Percentiles rank a stretch among this genome's conserved stretches.
Evolutionary conservation across 1,140 invertebrate species (phyloP).

Genomic region (Sycobia sp.): DNA sequence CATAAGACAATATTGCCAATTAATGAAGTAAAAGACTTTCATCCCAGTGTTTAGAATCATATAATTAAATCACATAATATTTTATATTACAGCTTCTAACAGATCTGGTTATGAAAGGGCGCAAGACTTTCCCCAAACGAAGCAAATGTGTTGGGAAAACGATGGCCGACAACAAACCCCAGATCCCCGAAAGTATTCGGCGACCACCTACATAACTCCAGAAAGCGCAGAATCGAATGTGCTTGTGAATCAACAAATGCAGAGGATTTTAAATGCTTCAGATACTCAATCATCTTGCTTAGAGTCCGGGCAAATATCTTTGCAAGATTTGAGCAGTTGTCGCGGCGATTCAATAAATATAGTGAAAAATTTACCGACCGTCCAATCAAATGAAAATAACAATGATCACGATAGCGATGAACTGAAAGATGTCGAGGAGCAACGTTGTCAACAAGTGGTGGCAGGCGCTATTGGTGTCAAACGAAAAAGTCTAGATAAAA

Average conservation of each 20-base stretch:
- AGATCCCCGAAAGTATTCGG: slow-evolving; percentile 25
- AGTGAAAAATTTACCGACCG: slow-evolving; percentile 72
- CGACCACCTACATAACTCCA: neutral
- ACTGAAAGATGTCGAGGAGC: slow-evolving; percentile 48
- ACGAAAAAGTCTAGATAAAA: slow-evolving; percentile 49
- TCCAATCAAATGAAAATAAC: slow-evolving; percentile 60
- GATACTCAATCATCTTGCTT: slow-evolving; percentile 62
- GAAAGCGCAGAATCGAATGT: slow-evolving; percentile 10
- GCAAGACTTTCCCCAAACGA: slow-evolving; percentile 51
- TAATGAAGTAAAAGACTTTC: too few species aligned
- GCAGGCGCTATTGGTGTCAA: slow-evolving; percentile 47
- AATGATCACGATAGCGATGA: slow-evolving; percentile 38
- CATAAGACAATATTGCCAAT: too few species aligned
- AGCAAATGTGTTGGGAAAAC: slow-evolving; percentile 41
- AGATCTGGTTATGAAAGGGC: slow-evolving; percentile 64
- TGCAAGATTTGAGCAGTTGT: slow-evolving; percentile 74
- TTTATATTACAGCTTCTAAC: slow-evolving; percentile 8
- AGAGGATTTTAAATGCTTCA: slow-evolving; percentile 46
- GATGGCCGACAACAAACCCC: slow-evolving; percentile 36
- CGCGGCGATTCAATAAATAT: slow-evolving; percentile 76
- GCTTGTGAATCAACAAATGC: slow-evolving; percentile 30
- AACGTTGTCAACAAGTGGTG: slow-evolving; percentile 34
- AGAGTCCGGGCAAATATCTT: slow-evolving; percentile 64
- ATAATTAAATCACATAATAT: too few species aligned
- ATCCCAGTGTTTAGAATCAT: too few species aligned